Conservation (phyloP, 2,113 vertebrate genomes). For the Nycticryphes semicollaris region DNA sequence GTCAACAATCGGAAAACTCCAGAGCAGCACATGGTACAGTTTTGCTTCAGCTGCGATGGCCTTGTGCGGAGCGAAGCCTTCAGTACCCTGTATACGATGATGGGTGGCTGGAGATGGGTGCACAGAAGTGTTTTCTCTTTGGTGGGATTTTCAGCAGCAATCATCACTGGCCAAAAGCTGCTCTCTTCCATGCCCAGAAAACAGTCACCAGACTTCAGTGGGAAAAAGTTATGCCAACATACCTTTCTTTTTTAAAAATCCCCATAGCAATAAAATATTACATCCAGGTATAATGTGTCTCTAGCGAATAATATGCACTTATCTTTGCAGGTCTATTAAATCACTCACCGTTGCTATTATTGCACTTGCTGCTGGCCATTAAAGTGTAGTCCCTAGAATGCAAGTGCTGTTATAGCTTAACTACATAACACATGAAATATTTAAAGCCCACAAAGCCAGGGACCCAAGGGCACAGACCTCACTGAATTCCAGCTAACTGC, state of each 20-base stretch:
- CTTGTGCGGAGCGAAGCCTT: fast-evolving
- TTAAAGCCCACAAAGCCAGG: not conserved
- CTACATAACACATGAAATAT: not conserved
- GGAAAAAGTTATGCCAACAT: not conserved
- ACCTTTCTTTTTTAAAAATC: not conserved
- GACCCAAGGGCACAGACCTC: not conserved
- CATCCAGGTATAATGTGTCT: not conserved
- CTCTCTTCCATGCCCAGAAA: not conserved
- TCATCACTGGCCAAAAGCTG: not conserved
- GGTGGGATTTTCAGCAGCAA: not conserved
- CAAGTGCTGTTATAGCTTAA: not conserved
- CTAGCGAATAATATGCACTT: not conserved
- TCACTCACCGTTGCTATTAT: not conserved
- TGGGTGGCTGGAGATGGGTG: fast-evolving
- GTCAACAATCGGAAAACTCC: not conserved
- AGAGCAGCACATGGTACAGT: not conserved
- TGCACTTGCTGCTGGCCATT: not conserved
- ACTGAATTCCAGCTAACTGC: not conserved
- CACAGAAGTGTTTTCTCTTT: not conserved
- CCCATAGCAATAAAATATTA: not conserved
- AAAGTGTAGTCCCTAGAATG: not conserved
- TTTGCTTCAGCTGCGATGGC: not conserved
- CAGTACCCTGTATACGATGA: fast-evolving
- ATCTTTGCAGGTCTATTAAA: not conserved
- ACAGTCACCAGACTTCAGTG: not conserved